Percentiles rank a stretch among this genome's conserved stretches.
Conservation (phyloP, 2,113 vertebrate species). For the Taurulus bubalis region DNA sequence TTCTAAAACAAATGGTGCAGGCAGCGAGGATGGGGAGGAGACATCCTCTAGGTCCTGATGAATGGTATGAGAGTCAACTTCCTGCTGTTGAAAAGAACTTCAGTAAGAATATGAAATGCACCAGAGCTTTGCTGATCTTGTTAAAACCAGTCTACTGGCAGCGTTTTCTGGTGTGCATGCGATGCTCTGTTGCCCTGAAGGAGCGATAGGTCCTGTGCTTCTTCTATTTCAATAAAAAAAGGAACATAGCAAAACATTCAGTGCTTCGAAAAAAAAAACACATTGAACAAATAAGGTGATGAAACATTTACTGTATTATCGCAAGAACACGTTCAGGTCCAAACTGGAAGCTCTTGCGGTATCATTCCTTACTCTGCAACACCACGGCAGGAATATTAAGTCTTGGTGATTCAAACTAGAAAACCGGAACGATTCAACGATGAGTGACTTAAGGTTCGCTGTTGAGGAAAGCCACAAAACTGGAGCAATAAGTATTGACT, state of each 20-base stretch:
- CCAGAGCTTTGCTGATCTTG: background rate
- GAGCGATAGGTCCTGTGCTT: background rate
- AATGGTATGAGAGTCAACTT: background rate
- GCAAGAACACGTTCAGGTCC: conserved; percentile 21
- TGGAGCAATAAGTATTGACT: background rate
- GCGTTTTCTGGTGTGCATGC: background rate
- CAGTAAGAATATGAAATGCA: background rate
- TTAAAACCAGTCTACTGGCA: background rate
- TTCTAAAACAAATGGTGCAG: conserved; percentile 14
- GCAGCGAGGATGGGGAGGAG: background rate
- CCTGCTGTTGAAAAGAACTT: background rate
- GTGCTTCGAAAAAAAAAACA: background rate
- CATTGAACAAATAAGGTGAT: conserved; percentile 3
- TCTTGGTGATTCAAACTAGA: conserved; percentile 2
- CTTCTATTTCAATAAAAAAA: background rate
- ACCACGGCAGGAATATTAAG: background rate
- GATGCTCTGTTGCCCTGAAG: background rate
- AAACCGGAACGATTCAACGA: background rate
- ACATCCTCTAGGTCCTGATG: background rate
- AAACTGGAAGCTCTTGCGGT: background rate
- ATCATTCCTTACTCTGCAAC: conserved; percentile 1
- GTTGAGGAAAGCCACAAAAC: background rate
- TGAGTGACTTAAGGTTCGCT: background rate
- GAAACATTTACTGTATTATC: conserved; percentile 21
- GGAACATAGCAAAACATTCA: background rate